A percentile compares a stretch with the other conserved stretches of the same genome.
These are phyloP conservation scores for Megaustenia siamemsis DNA, from an alignment of 2,888 invertebrate species.

Conservation along the genomic window DNA sequence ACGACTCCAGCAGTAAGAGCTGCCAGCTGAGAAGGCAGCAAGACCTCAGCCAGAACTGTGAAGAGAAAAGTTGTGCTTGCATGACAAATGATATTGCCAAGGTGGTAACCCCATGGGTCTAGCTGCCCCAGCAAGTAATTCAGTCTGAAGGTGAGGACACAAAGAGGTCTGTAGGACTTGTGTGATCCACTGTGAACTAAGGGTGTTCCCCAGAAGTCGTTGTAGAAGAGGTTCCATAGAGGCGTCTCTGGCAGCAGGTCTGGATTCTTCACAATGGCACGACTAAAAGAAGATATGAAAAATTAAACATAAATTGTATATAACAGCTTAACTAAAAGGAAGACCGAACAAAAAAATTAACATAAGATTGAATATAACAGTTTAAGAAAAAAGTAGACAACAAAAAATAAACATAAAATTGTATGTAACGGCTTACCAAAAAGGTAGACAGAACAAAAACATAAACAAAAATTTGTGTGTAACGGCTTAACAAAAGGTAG, in stretches of 20 bases:
- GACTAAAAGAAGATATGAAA: too few species aligned
- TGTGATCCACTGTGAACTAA: constrained; percentile 95
- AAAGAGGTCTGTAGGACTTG: constrained; percentile 96
- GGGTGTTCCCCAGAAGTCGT: constrained; percentile 99
- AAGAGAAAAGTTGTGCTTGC: constrained; percentile 91
- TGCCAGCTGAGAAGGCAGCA: constrained; percentile 80
- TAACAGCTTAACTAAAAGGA: too few species aligned
- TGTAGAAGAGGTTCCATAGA: constrained; percentile 89
- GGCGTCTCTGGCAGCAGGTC: constrained; percentile 91
- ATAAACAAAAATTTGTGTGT: too few species aligned
- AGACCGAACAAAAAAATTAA: background rate
- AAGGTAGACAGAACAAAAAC: too few species aligned
- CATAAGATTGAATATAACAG: background rate
- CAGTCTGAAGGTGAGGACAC: constrained; percentile 91
- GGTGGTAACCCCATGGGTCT: constrained; percentile 87
- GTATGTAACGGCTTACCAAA: too few species aligned
- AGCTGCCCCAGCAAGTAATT: constrained; percentile 87
- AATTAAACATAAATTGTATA: constrained; percentile 42
- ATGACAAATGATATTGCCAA: constrained; percentile 92
- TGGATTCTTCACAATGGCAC: constrained; percentile 95
- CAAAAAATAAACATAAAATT: too few species aligned
- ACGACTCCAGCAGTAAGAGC: constrained; percentile 88
- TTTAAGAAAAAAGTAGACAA: too few species aligned
- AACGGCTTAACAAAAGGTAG: too few species aligned
- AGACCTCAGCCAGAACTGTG: constrained; percentile 85